A percentile compares a stretch with the other conserved stretches of the same genome.
These are phyloP conservation scores for Coenonympha glycerion DNA, from an alignment of 2,888 invertebrate genomes.

Conservation along the genomic window DNA sequence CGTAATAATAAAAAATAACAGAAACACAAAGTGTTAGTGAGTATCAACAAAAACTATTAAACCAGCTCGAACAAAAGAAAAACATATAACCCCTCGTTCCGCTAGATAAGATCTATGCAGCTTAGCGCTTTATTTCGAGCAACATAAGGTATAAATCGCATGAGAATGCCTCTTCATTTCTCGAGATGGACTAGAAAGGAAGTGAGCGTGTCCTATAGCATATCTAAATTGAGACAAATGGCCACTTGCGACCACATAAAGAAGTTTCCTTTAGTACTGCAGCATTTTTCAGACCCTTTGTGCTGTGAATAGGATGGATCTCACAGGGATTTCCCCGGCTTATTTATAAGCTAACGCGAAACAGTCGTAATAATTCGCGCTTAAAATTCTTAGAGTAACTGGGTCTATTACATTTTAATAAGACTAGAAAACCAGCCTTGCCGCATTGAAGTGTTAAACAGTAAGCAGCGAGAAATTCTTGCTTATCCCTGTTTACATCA, in stretches of 20 bases:
- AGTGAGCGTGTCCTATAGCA: not conserved
- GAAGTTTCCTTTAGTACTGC: not conserved
- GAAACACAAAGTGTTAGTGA: too few species aligned
- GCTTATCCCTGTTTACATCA: too few species aligned
- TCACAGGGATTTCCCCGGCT: not conserved
- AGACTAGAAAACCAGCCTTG: too few species aligned
- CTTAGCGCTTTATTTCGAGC: not conserved
- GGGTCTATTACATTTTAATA: too few species aligned
- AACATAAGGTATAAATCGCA: not conserved
- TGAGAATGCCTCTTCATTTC: constrained; percentile 3
- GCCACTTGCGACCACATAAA: constrained; percentile 8
- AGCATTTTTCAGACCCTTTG: constrained; percentile 1
- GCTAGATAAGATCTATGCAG: not conserved
- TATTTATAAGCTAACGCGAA: not conserved
- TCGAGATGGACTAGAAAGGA: constrained; percentile 8
- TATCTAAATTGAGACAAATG: constrained; percentile 17
- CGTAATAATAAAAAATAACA: too few species aligned
- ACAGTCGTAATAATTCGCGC: too few species aligned
- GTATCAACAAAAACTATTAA: too few species aligned
- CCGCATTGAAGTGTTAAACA: too few species aligned
- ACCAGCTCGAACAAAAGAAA: not conserved
- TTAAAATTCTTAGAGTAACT: too few species aligned
- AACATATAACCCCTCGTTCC: not conserved
- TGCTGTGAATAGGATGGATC: not conserved
- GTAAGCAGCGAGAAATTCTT: too few species aligned